Conservation (phyloP, 2,888 invertebrate species). For the Carterocephalus palaemon region DNA sequence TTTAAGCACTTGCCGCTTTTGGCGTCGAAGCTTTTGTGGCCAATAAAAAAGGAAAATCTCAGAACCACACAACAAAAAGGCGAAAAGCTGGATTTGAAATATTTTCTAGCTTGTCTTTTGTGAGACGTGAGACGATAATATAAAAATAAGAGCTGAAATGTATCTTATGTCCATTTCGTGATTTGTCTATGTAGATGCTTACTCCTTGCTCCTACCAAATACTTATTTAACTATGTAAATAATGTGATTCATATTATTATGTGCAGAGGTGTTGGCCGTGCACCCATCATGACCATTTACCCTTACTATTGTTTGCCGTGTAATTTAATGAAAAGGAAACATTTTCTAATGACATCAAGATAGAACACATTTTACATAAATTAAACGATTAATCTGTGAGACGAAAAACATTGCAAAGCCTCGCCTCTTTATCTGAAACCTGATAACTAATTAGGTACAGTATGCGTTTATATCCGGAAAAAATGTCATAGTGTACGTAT, state of each 20-base stretch:
- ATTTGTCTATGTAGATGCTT: no score
- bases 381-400: conserved; percentile 1
- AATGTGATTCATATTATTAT: no score
- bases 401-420: conserved; percentile 5
- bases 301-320: no score
- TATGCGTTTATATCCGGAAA: conserved; percentile 24
- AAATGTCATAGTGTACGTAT: conserved; percentile 28
- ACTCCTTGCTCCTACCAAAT: no score
- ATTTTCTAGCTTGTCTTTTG: background rate
- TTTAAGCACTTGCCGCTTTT: background rate
- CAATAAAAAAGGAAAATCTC: conserved; percentile 3
- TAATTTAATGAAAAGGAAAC: no score
- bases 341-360: background rate
- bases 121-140: no score
- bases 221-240: no score
- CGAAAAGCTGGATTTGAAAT: conserved; percentile 1
- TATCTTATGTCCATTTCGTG: no score
- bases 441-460: conserved; percentile 18
- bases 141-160: background rate
- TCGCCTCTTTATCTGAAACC: conserved; percentile 27
- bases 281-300: no score
- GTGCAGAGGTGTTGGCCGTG: no score
- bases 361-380: conserved; percentile 2
- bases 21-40: conserved; percentile 1
- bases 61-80: background rate